Percentiles rank a stretch among this genome's conserved stretches.
These are phyloP conservation scores for Oryzias sinensis DNA, from an alignment of 2,797 vertebrate genomes.

Conservation along the genomic window DNA sequence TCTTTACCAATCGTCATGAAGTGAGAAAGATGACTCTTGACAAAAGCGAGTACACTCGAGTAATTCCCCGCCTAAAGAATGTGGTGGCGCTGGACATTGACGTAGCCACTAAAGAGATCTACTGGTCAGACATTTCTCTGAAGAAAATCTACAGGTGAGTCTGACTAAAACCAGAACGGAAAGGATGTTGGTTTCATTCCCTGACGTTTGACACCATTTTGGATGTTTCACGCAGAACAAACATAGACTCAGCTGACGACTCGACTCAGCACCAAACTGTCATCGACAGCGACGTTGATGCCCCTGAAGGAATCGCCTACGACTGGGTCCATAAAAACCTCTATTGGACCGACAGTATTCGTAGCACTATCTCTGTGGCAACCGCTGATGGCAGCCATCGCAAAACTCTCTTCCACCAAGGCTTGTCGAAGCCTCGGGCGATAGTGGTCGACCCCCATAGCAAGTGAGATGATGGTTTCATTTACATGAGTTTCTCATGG, in stretches of 20 bases:
- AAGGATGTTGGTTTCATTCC: not conserved
- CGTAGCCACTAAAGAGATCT: conserved; percentile 82
- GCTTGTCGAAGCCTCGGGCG: conserved; percentile 80
- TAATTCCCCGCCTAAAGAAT: conserved; percentile 85
- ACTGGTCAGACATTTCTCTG: conserved; percentile 87
- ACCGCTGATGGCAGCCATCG: conserved; percentile 78
- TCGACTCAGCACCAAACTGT: conserved; percentile 70
- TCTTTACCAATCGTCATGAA: conserved; percentile 90
- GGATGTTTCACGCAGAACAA: conserved; percentile 68
- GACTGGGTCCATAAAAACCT: conserved; percentile 90
- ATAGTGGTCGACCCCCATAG: conserved; percentile 87
- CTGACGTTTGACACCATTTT: conserved; percentile 7
- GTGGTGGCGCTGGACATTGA: conserved; percentile 86
- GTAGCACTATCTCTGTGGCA: conserved; percentile 81
- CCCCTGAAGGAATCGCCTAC: conserved; percentile 86
- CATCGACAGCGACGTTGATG: conserved; percentile 70
- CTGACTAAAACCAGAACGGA: rapidly evolving
- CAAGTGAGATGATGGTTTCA: conserved; percentile 72
- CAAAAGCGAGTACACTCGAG: conserved; percentile 82
- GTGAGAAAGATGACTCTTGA: conserved; percentile 89
- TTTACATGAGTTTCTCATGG: too few relatives aligned
- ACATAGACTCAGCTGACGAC: conserved; percentile 73
- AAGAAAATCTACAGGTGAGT: conserved; percentile 89
- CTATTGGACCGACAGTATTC: conserved; percentile 90
- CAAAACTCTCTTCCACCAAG: conserved; percentile 79